Evolutionary conservation across 2,888 invertebrate genomes (phyloP), one percentile per base, ranked within the genome.

Genomic region (Drosophila atripex): DNA sequence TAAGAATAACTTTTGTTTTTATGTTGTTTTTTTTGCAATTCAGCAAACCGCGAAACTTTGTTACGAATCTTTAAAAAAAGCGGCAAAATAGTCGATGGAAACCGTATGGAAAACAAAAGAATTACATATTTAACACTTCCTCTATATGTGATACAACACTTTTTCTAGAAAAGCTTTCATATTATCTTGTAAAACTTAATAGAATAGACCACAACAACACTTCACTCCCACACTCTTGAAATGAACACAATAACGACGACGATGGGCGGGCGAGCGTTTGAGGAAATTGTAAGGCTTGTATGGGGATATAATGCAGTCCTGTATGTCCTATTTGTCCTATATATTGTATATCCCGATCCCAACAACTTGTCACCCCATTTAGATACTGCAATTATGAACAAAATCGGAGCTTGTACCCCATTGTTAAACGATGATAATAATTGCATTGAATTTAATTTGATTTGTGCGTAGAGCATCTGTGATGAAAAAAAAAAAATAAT

Each of bases 101-200:
- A 59, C 69, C 53, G 41, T 66, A 68, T 53, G 65, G 60, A 68
- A 54, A 71, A 71, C 49, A 72, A 28, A 57, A 68, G 55, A 69
- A 71, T 77, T 59, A 68, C 80, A 87, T 85, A 79, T 80, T 83
- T 77, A 73, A 86, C 85, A 88, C 88, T 86, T 88, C 88, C 88
- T 88, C 85, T 88, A 87, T 85, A 87, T 86, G 86, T 86, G 86
- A 86, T 86, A 86, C 69, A 70, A 70, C 54, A 61, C 82, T 88
- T 86, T 84, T 88, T 86, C 79, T 88, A 77, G 79, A 86, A 68
- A 87, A 80, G 85, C 87, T 88, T 88, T 87, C 82, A 78, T 73
- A 75, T 68, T 64, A 76, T 70, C 49, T 73, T 76, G 63, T 56
- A 75, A 39, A 63, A 70, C 63, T 65, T 41, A 58, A 77, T 73